Base-by-base conservation (phyloP, 2,888 invertebrate species). In the Amphimallon solstitiale region DNA sequence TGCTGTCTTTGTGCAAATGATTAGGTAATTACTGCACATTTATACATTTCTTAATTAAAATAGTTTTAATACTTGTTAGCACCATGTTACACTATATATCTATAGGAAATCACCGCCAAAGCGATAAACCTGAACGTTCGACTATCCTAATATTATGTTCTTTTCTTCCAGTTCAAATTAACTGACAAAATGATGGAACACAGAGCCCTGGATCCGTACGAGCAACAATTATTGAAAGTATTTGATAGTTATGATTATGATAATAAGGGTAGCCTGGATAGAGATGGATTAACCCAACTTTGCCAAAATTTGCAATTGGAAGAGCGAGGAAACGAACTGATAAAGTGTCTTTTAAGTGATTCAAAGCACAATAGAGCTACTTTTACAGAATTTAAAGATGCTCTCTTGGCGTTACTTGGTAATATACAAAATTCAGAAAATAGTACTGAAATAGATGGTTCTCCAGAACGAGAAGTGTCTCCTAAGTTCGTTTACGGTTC, bases 291-390 rank as follows among this genome's bases (percentile, higher is more conserved):
- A 72, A 82, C 86, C 60, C 87, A 87, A 68, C 85, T 94, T 52
- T 93, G 93, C 80, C 88, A 89, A 76, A 88, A 92, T 71, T 85
- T 93, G 68, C 92, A 93, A 82, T 85, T 94, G 56, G 92, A 92
- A 73, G 91, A 91, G 73, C 88, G 89, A 68, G 88, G 90, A 66
- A 83, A 86, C 37, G 85, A 88, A 68, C 84, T 91, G 65, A 87
- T 88, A 52, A 85, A 87, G 70, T 84, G 86, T 69, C 83, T 92
- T 66, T 84, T 90, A 66, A 82, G 82, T 37, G 83, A 84, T 65
- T 74, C 82, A 37, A 85, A 86, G 70, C 73, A 76, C 67, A 77
- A 80, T 23, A 82, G 85, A 12, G 89, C 89, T 34, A 86, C 91
- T 65, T 94, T 93, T 82, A 82, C 86, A 19, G 89, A 91, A 78